Evolutionary conservation across 2,888 invertebrate species (phyloP), one percentile per base, ranked within the genome.

Genomic region (Xestobium rufovillosum): DNA sequence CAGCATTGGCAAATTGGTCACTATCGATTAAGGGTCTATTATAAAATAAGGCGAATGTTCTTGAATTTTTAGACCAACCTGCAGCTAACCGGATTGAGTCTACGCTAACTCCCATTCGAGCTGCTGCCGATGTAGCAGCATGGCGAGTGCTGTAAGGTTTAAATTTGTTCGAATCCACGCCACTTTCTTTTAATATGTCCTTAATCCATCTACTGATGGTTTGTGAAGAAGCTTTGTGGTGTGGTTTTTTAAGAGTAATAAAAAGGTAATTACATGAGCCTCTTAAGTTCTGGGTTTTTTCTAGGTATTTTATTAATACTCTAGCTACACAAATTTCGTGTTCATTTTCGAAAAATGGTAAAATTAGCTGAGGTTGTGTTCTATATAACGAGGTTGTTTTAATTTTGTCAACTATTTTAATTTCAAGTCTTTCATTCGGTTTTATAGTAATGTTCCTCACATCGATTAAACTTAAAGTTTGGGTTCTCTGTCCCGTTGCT

Each of bases 151-250:
- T 39, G 25, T 51, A 49, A n/a, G 47, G 36, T 14, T 28, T 42
- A 35, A 51, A 53, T 4, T 36, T 29, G 2, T 25, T 16, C 13
- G 41, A 38, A 36, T 51, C 42, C 12, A 51, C 39, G 9, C 50
- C 51, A 9, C 43, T 37, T 6, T 26, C 14, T 4, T 3, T 10
- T 12, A 51, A 26, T 1, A 34, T 40, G 11, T 14, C 13, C 34
- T 50, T 50, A 6, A 51, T 37, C 51, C 50, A 53, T 3, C 44
- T 31, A 19, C 44, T 43, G n/a, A 50, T 16, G 1, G 48, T 48
- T 34, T 51, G 49, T 3, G 38, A 34, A 11, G 40, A 16, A 1
- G 45, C 48, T 4, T 4, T 14, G 13, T 38, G 33, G 31, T 45
- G 36, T n/a, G 49, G 52, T 34, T 39, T 43, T 39, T 41, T 41